Conservation (phyloP, 2,797 vertebrate genomes). For the Coranthus polyacanthus region DNA sequence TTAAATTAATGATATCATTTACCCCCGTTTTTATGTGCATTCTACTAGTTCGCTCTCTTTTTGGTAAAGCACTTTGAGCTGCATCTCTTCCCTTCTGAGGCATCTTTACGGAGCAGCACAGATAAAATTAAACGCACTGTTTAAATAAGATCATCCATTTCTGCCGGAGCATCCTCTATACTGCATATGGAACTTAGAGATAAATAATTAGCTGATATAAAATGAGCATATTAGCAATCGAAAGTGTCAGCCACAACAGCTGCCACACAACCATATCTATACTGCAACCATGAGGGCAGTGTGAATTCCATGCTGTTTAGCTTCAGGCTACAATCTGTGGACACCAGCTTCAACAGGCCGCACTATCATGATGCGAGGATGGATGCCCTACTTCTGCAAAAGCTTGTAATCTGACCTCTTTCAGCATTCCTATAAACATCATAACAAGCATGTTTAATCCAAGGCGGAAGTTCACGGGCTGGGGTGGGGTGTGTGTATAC, state of each 20-base stretch:
- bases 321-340: slow-evolving; percentile 60
- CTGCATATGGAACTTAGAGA: not conserved
- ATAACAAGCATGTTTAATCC: slow-evolving; percentile 72
- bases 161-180: not conserved
- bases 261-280: slow-evolving; percentile 62
- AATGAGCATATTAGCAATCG: not conserved
- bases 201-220: not conserved
- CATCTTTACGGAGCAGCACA: too few species aligned
- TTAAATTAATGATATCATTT: too few species aligned
- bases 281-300: slow-evolving; percentile 58
- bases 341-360: slow-evolving; percentile 31
- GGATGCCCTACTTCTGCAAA: slow-evolving; percentile 72
- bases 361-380: slow-evolving; percentile 35
- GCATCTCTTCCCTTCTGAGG: too few species aligned
- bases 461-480: slow-evolving; percentile 39
- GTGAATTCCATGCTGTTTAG: slow-evolving; percentile 45
- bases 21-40: too few species aligned
- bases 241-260: slow-evolving; percentile 52
- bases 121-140: too few species aligned
- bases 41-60: too few species aligned
- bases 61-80: too few species aligned
- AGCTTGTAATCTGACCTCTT: slow-evolving; percentile 80
- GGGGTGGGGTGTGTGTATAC: slow-evolving; percentile 13
- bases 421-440: slow-evolving; percentile 61
- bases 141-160: not conserved